Evolutionary conservation across 2,797 vertebrate species (phyloP).

Genomic region (Darevskia nairensis): DNA sequence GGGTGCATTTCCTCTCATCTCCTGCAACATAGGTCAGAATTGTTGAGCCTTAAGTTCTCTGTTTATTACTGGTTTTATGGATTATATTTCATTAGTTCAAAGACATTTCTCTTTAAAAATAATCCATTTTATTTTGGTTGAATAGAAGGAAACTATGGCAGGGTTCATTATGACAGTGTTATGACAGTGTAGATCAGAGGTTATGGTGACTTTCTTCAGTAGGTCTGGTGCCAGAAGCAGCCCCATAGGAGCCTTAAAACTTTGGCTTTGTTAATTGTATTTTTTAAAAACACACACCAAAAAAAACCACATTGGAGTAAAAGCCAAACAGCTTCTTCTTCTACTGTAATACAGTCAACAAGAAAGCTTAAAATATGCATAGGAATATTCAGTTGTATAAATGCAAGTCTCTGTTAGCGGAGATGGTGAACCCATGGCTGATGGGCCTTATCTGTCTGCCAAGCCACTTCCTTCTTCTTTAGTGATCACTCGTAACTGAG

Average conservation of each 20-base stretch:
- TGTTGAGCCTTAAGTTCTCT: background rate
- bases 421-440: too few species aligned
- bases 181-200: slow-evolving; percentile 30
- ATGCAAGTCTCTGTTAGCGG: background rate
- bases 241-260: fast-evolving
- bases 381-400: background rate
- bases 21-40: background rate
- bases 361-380: background rate
- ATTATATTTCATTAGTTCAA: fast-evolving
- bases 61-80: fast-evolving
- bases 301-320: background rate
- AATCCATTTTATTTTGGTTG: background rate
- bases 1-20: background rate
- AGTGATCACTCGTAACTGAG: too few species aligned
- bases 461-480: too few species aligned
- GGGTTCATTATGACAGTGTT: fast-evolving
- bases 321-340: slow-evolving; percentile 35
- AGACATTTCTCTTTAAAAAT: background rate
- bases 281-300: too few species aligned
- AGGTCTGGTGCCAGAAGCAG: background rate
- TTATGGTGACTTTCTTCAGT: background rate
- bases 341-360: slow-evolving; percentile 16
- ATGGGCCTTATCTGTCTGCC: too few species aligned
- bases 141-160: background rate
- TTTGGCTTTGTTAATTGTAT: background rate